phyloP scores from a whole-genome alignment of 1,140 invertebrate genomes.

The Eufriesea mexicana region DNA sequence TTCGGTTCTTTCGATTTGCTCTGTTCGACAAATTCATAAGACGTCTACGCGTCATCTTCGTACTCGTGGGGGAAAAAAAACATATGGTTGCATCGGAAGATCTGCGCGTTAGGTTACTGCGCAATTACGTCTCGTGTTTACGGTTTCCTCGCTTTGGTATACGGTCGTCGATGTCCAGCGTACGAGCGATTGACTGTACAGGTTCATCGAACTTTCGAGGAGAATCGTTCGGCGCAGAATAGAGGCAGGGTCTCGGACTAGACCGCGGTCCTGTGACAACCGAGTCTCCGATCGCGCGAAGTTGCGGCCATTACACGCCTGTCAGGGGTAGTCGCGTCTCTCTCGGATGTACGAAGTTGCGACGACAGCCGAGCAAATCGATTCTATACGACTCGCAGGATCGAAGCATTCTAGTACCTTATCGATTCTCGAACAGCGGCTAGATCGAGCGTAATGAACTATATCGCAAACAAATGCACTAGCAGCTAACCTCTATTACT shows the following conservation, averaged over 20 bases:
- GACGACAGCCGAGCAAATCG: conserved; percentile 45
- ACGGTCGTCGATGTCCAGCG: conserved; percentile 16
- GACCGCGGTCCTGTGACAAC: conserved; percentile 65
- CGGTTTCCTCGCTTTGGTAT: conserved; percentile 60
- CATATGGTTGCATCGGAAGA: not conserved
- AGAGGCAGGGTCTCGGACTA: conserved; percentile 76
- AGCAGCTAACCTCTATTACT: not conserved
- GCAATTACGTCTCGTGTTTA: conserved; percentile 4
- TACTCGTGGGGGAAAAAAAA: not conserved
- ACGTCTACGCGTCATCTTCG: not conserved
- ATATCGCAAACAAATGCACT: not conserved
- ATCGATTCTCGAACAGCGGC: not conserved
- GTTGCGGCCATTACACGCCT: not conserved
- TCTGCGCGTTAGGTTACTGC: not conserved
- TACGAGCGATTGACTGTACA: conserved; percentile 2
- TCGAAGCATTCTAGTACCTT: not conserved
- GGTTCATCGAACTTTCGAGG: conserved; percentile 49
- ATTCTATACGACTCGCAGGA: not conserved
- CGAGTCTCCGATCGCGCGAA: not conserved
- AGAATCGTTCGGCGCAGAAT: conserved; percentile 59
- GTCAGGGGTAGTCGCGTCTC: not conserved
- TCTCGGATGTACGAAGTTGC: conserved; percentile 62
- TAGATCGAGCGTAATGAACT: not conserved
- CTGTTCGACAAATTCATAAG: not conserved
- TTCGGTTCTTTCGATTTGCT: not conserved